phyloP scores from a whole-genome alignment of 2,113 vertebrate species.

The Oryzias javanicus region DNA sequence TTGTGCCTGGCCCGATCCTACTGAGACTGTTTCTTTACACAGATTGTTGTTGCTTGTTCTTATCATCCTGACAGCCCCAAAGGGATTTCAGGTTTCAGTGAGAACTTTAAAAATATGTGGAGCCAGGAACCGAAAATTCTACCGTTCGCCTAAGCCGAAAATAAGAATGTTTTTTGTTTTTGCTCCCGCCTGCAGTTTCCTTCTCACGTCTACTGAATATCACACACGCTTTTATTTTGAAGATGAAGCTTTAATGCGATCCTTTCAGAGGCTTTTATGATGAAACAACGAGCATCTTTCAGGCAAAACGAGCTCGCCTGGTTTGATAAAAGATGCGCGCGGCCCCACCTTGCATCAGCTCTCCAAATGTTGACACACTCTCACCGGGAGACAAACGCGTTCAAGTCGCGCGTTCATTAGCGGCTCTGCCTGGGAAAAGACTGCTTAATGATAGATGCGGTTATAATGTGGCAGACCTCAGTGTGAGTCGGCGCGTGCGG shows the following conservation, averaged over 20 bases:
- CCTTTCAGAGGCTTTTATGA: conserved; percentile 24
- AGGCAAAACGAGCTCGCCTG: conserved; percentile 1
- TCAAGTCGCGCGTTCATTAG: conserved; percentile 29
- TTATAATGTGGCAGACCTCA: conserved; percentile 29
- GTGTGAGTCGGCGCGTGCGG: not conserved
- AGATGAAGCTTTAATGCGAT: conserved; percentile 1
- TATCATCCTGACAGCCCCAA: too few relatives aligned
- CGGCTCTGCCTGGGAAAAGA: conserved; percentile 34
- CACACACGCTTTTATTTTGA: conserved; percentile 21
- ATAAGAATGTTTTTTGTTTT: too few relatives aligned
- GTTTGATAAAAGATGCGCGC: conserved; percentile 18
- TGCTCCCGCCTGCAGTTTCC: too few relatives aligned
- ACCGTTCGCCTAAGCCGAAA: too few relatives aligned
- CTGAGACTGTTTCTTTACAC: too few relatives aligned
- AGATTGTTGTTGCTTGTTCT: too few relatives aligned
- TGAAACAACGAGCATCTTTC: conserved; percentile 33
- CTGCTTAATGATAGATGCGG: conserved; percentile 40
- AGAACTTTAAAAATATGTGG: too few relatives aligned
- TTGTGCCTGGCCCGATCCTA: too few relatives aligned
- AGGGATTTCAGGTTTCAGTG: too few relatives aligned
- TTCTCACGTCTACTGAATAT: too few relatives aligned
- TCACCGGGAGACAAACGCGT: conserved; percentile 12
- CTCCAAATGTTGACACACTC: conserved; percentile 20
- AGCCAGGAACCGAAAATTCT: too few relatives aligned
- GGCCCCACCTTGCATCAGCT: conserved; percentile 20